Conservation (phyloP, 2,113 vertebrate species). For the Corynorhinus townsendii region DNA sequence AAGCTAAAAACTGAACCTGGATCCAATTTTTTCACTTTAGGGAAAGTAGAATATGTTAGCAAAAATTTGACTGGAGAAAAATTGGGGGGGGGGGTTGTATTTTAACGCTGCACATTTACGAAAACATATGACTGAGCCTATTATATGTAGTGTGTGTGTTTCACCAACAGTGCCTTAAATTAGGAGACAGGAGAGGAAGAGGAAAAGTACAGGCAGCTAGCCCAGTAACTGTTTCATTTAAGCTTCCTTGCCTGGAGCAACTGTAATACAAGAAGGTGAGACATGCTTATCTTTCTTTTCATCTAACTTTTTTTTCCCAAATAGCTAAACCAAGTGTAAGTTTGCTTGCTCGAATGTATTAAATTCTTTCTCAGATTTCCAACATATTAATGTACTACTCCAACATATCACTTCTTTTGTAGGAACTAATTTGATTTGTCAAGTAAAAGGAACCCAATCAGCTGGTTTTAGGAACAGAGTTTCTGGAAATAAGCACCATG, state of each 20-base stretch:
- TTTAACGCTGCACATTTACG: neutral
- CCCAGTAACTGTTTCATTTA: neutral
- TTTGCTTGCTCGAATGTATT: neutral
- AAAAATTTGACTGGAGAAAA: neutral
- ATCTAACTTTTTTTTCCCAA: neutral
- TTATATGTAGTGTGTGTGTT: neutral
- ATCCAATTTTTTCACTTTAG: conserved; percentile 10
- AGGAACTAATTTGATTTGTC: neutral
- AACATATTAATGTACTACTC: neutral
- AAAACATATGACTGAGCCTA: neutral
- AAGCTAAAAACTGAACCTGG: neutral
- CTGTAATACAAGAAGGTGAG: neutral
- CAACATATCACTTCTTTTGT: neutral
- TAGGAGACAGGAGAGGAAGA: neutral
- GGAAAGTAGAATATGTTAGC: neutral
- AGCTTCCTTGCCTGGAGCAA: neutral
- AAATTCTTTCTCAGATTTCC: neutral
- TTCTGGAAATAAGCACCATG: neutral
- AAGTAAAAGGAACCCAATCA: neutral
- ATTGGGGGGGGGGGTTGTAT: neutral
- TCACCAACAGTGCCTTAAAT: neutral
- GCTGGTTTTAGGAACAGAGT: neutral
- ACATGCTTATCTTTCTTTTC: neutral
- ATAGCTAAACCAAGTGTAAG: neutral
- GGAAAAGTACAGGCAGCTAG: neutral